Conservation (phyloP, 2,888 invertebrate species). For the Ashinkailepas kermadecensis region DNA sequence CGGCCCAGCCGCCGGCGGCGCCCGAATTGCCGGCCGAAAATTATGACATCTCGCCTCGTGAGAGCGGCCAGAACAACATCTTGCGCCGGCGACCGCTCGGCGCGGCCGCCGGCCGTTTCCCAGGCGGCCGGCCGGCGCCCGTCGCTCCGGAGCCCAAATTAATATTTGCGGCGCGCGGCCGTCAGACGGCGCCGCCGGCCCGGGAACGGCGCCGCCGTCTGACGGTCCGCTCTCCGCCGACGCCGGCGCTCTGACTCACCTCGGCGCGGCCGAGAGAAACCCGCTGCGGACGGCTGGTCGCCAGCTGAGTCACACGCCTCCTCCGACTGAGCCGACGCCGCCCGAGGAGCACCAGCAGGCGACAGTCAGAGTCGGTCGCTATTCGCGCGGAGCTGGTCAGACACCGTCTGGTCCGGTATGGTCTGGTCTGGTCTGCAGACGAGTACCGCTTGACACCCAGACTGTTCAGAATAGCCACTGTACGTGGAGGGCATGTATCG, state of each 20-base stretch:
- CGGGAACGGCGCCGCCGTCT: not conserved
- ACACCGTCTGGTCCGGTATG: no score
- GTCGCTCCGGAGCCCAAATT: not conserved
- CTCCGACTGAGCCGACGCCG: no score
- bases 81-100: not conserved
- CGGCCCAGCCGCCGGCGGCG: not conserved
- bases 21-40: not conserved
- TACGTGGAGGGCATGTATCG: no score
- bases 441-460: no score
- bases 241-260: not conserved
- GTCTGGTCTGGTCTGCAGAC: no score
- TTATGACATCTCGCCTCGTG: slow-evolving; percentile 5
- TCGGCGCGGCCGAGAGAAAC: no score
- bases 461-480: no score
- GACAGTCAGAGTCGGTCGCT: no score
- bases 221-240: not conserved
- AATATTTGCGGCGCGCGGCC: slow-evolving; percentile 9
- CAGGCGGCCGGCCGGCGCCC: not conserved
- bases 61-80: slow-evolving; percentile 3
- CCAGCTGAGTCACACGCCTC: no score
- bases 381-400: no score
- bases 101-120: slow-evolving; percentile 9
- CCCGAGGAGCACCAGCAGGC: no score
- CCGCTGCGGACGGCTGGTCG: no score
- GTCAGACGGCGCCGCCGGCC: not conserved